A percentile compares a stretch with the other conserved stretches of the same genome.
These are phyloP conservation scores for Platysternon megacephalum DNA, from an alignment of 2,113 vertebrate genomes.

Conservation along the genomic window DNA sequence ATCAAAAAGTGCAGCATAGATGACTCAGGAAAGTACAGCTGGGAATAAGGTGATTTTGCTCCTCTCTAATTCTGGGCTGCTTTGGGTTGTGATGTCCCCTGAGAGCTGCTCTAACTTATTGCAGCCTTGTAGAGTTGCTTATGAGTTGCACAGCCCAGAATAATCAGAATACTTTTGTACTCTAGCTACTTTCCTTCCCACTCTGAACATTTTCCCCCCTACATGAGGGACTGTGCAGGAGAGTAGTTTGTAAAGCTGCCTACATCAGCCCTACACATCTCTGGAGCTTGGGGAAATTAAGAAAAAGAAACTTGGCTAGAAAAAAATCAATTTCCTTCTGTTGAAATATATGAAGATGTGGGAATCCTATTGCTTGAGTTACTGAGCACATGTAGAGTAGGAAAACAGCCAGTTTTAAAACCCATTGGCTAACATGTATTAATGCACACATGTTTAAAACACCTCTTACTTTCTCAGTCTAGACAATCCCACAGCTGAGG, in stretches of 20 bases:
- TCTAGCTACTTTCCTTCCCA: neutral
- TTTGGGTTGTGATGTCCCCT: neutral
- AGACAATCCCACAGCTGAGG: neutral
- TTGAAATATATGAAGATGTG: neutral
- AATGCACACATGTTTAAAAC: neutral
- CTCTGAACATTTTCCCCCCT: neutral
- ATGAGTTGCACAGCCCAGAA: neutral
- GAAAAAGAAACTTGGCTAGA: neutral
- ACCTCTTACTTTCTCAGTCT: neutral
- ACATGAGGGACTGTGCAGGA: neutral
- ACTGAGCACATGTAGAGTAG: neutral
- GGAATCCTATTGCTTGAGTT: neutral
- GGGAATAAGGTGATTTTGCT: neutral
- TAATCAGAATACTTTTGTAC: neutral
- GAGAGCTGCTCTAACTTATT: neutral
- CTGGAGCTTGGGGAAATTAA: neutral
- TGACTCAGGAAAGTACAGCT: neutral
- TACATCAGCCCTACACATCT: neutral
- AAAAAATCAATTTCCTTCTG: neutral
- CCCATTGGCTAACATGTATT: neutral
- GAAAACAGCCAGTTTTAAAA: neutral
- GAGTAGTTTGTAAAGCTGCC: neutral
- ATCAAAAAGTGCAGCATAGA: neutral
- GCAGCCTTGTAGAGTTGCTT: neutral
- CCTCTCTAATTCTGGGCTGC: neutral